Percentiles rank a stretch among this genome's conserved stretches.
Evolutionary conservation across 30 jellyfish, hydroid and myxozoan genomes (phyloP).

Genomic region (Aurelia coerulea): DNA sequence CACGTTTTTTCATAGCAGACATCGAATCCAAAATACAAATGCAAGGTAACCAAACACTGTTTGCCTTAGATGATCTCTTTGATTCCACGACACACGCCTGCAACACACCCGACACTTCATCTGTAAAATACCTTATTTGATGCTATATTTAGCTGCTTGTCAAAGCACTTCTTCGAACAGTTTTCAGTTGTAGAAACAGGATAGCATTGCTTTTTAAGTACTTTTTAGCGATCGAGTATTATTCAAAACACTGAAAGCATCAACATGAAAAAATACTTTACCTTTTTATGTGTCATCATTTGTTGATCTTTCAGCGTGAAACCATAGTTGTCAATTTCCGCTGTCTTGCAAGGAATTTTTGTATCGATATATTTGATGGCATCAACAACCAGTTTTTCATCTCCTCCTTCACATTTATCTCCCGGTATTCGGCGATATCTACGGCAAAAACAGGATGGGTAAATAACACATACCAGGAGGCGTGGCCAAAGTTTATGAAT

Average conservation of each 20-base stretch:
- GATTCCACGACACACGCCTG: no score
- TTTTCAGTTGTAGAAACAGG: background rate
- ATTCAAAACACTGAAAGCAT: background rate
- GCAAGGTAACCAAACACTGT: no score
- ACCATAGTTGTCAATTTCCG: conserved; percentile 27
- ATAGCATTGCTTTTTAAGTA: background rate
- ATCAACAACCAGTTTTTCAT: conserved; percentile 18
- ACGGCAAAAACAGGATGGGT: background rate
- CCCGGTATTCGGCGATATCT: conserved; percentile 97
- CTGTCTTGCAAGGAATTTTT: conserved; percentile 44
- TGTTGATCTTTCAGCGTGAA: conserved; percentile 7
- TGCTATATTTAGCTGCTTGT: no score
- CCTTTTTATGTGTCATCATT: conserved; percentile 21
- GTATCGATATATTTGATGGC: conserved; percentile 45
- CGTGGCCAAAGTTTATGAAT: no score
- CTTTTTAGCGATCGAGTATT: background rate
- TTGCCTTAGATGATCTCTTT: no score
- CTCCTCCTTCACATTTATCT: conserved; percentile 72
- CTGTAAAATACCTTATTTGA: no score
- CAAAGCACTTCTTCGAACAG: background rate
- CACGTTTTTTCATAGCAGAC: no score
- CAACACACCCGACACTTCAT: no score
- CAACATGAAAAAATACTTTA: background rate
- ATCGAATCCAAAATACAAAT: no score
- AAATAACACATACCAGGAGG: no score